Evolutionary conservation across 2,888 invertebrate genomes (phyloP), one percentile per base, ranked within the genome.

Genomic region (Idaea aversata): DNA sequence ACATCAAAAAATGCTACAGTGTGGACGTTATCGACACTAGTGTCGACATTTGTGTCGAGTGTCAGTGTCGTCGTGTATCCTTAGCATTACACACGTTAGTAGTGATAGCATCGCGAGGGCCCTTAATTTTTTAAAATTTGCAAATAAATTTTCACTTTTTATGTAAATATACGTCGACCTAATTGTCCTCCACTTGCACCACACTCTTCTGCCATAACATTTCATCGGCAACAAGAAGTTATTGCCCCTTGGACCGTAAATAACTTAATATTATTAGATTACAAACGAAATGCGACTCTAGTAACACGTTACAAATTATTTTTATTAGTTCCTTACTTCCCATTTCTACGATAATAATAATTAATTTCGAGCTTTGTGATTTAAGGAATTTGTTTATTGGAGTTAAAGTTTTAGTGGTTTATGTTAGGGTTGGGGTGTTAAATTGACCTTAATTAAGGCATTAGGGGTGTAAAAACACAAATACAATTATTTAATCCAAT

Each of bases 191-290:
- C 58, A 25, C 75, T 82, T 83, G 72, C 5, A 67, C 81, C 83
- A 74, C 57, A 61, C 63, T 5, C 67, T 77, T 75, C 79, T 75
- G 77, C 64, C 78, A 83, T 84, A 84, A 88, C 89, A 88, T 88
- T 88, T 88, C 87, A 88, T 88, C 84, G 88, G 83, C 83, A 88
- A 89, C 86, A 86, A 88, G 88, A 88, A 89, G 85, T 88, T 89
- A 89, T 88, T 86, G 86, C 87, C 77, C 74, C 65, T 72, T 75
- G 81, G 74, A 78, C 81, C 86, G 87, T 88, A 89, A 88, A 89
- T 88, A 88, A 86, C 85, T 85, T 87, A 85, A 86, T 85, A 85
- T 86, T 88, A 88, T 88, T 87, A 86, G 81, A 87, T 88, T 87
- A 86, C 87, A 87, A 87, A 88, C 88, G 86, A 88, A 87, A 88